A percentile compares a stretch with the other conserved stretches of the same genome.
These are phyloP conservation scores for Neodontobutis hainanensis DNA, from an alignment of 2,113 vertebrate species.

Conservation along the genomic window DNA sequence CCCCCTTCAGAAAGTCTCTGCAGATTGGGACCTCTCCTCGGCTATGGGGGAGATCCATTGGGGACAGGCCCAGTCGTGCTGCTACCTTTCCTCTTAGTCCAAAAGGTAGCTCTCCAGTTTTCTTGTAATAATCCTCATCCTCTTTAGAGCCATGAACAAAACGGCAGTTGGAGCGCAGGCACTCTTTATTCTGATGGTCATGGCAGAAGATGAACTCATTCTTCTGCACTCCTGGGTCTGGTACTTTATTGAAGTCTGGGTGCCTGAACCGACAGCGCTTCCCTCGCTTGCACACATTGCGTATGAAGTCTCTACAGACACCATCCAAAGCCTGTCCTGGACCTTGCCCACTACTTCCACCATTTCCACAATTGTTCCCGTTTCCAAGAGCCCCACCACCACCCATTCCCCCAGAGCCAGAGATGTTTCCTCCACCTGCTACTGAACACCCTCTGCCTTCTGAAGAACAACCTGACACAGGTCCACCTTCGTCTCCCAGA, in stretches of 20 bases:
- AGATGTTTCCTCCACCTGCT: conserved; percentile 56
- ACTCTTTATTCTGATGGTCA: conserved; percentile 97
- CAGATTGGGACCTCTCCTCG: conserved; percentile 95
- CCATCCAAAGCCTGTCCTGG: conserved; percentile 78
- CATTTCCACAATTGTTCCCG: conserved; percentile 80
- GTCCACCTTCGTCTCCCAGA: conserved; percentile 74
- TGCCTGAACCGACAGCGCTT: conserved; percentile 96
- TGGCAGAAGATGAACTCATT: conserved; percentile 99
- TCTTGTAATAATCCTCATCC: conserved; percentile 97
- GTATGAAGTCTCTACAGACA: conserved; percentile 93
- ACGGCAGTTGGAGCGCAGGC: conserved; percentile 90
- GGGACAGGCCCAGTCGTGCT: conserved; percentile 88
- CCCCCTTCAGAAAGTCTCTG: conserved; percentile 93
- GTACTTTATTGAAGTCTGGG: conserved; percentile 92
- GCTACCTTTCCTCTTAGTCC: conserved; percentile 92
- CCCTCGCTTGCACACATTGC: conserved; percentile 95
- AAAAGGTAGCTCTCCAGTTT: conserved; percentile 90
- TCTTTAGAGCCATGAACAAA: conserved; percentile 97
- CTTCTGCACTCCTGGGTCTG: conserved; percentile 93
- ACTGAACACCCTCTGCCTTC: conserved; percentile 71
- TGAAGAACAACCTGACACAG: conserved; percentile 61
- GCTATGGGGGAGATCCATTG: conserved; percentile 90
- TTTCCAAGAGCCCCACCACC: conserved; percentile 78
- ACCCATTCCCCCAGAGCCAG: conserved; percentile 72
- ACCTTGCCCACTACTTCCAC: conserved; percentile 62